Conservation (phyloP, 2,888 invertebrate species). For the Cyaniris semiargus region DNA sequence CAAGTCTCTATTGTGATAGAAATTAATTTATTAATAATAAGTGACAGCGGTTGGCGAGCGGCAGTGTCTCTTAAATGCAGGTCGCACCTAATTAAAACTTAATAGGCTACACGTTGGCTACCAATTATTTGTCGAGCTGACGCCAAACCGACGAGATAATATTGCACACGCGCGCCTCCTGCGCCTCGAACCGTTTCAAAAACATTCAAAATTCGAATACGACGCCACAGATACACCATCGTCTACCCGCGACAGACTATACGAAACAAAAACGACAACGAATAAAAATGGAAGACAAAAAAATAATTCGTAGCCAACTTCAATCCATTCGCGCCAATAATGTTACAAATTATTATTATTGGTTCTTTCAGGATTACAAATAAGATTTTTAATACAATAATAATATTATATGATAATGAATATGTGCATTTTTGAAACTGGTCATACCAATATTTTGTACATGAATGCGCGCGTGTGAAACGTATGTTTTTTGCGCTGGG, state of each 20-base stretch:
- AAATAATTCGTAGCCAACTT: constrained; percentile 80
- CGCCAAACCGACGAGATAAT: constrained; percentile 58
- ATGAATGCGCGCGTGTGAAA: constrained; percentile 22
- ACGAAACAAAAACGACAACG: constrained; percentile 48
- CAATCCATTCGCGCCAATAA: constrained; percentile 33
- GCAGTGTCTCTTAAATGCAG: constrained; percentile 62
- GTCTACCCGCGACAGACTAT: constrained; percentile 37
- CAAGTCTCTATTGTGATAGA: constrained; percentile 76
- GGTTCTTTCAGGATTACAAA: constrained; percentile 33
- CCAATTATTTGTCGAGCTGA: constrained; percentile 67
- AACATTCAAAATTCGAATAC: constrained; percentile 46
- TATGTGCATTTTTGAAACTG: constrained; percentile 27
- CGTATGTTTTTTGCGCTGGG: not conserved
- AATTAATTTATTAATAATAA: constrained; percentile 57
- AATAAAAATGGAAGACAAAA: constrained; percentile 72
- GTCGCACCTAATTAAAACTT: constrained; percentile 53
- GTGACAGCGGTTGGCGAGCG: constrained; percentile 78
- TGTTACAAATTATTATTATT: constrained; percentile 32
- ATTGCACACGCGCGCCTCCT: constrained; percentile 74
- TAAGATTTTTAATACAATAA: constrained; percentile 31
- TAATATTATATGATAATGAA: constrained; percentile 24
- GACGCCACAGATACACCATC: constrained; percentile 35
- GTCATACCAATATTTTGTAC: constrained; percentile 12
- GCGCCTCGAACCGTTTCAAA: constrained; percentile 48
- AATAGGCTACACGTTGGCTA: constrained; percentile 77